Conservation (phyloP, 2,113 vertebrate genomes). For the Diadophis punctatus region DNA sequence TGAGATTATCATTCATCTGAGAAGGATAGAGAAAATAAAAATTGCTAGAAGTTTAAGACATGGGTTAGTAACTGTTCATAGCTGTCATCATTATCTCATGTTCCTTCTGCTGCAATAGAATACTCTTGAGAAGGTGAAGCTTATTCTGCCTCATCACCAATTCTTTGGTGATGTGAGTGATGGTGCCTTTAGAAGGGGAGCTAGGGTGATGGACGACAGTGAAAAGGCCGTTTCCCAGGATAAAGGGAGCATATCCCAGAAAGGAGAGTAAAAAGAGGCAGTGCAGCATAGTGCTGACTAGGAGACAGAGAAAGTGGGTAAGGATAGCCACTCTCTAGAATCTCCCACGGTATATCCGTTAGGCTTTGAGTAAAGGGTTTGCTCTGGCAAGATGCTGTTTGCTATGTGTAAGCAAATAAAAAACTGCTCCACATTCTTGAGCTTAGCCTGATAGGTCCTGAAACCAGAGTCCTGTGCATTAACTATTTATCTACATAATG, state of each 20-base stretch:
- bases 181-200: background rate
- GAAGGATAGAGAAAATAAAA: background rate
- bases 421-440: background rate
- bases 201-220: background rate
- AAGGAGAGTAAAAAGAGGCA: background rate
- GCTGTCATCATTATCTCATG: background rate
- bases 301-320: background rate
- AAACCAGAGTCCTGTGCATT: background rate
- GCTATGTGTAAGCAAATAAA: background rate
- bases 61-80: background rate
- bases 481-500: background rate
- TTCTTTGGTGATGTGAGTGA: background rate
- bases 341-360: background rate
- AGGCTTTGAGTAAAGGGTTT: background rate
- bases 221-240: background rate
- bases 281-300: background rate
- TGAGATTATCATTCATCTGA: constrained; percentile 97
- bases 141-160: background rate
- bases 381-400: background rate
- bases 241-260: background rate
- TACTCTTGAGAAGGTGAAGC: background rate
- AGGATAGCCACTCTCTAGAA: background rate
- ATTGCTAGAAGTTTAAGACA: background rate
- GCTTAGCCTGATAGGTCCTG: background rate
- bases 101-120: background rate